A percentile compares a stretch with the other conserved stretches of the same genome.
Evolutionary conservation across 2,113 vertebrate species (phyloP).

Genomic region (Oenanthe melanoleuca): DNA sequence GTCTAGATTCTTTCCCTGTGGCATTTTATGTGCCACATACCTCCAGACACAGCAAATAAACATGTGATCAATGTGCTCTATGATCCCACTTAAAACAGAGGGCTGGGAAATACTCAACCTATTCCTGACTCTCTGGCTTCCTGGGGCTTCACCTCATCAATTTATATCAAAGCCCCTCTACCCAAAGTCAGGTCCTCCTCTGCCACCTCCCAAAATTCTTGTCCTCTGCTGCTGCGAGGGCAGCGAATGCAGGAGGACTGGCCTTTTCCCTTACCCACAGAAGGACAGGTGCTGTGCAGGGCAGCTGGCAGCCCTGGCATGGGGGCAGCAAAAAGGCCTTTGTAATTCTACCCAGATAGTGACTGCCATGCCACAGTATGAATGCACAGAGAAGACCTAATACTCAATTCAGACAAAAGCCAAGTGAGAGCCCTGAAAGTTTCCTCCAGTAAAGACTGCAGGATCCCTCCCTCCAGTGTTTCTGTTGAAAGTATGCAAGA

Average conservation of each 20-base stretch:
- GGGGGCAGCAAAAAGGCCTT: not conserved
- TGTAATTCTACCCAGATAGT: conserved; percentile 12
- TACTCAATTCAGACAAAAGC: not conserved
- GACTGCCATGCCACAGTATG: not conserved
- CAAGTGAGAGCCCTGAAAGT: not conserved
- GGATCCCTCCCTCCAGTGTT: not conserved
- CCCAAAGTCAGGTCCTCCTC: not conserved
- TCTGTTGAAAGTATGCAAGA: not conserved
- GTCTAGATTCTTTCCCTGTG: not conserved
- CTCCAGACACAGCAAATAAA: not conserved
- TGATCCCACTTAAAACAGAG: not conserved
- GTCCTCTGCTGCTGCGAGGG: not conserved
- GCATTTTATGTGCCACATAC: not conserved
- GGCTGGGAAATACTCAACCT: not conserved
- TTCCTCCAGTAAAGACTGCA: not conserved
- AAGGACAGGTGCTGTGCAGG: not conserved
- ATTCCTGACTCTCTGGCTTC: not conserved
- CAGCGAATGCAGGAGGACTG: rapidly evolving
- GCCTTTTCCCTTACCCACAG: not conserved
- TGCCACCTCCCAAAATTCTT: not conserved
- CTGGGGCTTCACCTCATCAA: not conserved
- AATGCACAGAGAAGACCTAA: not conserved
- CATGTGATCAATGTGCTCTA: not conserved
- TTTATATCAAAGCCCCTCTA: not conserved
- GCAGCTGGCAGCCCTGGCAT: not conserved